Evolutionary conservation across 2,113 vertebrate species (phyloP), one percentile per base, ranked within the genome.

Genomic region (Dunckerocampus dactyliophorus): DNA sequence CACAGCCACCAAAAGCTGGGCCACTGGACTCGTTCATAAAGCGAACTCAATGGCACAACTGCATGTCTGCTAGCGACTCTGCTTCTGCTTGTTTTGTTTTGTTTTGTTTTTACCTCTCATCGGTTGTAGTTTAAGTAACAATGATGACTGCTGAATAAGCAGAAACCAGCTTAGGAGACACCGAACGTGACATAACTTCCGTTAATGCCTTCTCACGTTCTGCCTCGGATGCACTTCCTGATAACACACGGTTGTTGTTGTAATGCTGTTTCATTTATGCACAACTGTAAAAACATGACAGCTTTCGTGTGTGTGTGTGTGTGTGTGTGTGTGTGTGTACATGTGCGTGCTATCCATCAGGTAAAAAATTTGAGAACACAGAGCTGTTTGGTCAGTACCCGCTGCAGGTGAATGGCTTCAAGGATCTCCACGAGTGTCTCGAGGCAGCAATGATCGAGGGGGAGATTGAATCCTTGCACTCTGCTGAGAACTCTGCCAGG

Each of bases 351-450:
- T 1, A 62, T 5, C 69, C 43, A 6, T 58, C 66, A 99, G 97
- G 97, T 75, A 98, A 99, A 89, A 96, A 98, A 80, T 98, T 99
- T 91, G 95, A 98, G 82, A 98, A 98, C 88, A 95, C 95, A 0
- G 96, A 98, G 88, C 95, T 95, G 94, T 99, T 99, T 79, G 97
- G 97, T 63, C 97, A 98, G 90, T 98, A 98, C 85, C 97, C 97
- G 0, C 92, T 99, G 47, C 97, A 98, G 76, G 97, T 99, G 64
- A 98, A 98, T 19, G 97, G 95, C 69, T 99, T 98, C 83, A 98
- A 96, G 88, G 95, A 98, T 84, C 91, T 99, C 11, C 97, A 99
- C 1, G 97, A 99, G 87, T 99, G 95, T 89, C 89, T 99, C 22
- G 97, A 99, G 88, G 96, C 96, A 17, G 97, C 97, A 5, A 99